A percentile compares a stretch with the other conserved stretches of the same genome.
These are phyloP conservation scores for Campylomormyrus tamandua DNA, from an alignment of 2,113 vertebrate genomes.

Conservation along the genomic window DNA sequence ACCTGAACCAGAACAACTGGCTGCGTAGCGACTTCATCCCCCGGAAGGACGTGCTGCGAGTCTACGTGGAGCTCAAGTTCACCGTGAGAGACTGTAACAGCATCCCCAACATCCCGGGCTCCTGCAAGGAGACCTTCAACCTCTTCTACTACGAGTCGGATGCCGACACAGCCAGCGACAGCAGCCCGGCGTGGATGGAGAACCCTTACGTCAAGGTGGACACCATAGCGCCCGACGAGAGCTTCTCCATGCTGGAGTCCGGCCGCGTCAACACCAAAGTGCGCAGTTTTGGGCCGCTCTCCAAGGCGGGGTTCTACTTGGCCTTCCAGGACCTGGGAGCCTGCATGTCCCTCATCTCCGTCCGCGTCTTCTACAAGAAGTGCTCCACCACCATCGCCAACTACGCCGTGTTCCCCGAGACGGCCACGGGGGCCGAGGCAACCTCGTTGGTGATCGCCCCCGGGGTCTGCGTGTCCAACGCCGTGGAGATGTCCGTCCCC, in stretches of 20 bases:
- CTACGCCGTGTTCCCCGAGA: conserved; percentile 94
- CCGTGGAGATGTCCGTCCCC: conserved; percentile 87
- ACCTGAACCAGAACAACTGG: conserved; percentile 94
- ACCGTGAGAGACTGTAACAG: conserved; percentile 93
- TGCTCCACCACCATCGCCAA: conserved; percentile 89
- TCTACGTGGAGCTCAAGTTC: conserved; percentile 95
- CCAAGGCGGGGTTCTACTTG: conserved; percentile 93
- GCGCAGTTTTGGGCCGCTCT: conserved; percentile 92
- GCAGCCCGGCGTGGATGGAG: conserved; percentile 97
- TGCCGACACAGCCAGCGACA: conserved; percentile 84
- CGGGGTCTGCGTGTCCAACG: conserved; percentile 84
- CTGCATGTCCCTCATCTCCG: conserved; percentile 96
- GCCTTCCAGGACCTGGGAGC: conserved; percentile 96
- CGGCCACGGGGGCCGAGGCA: conserved; percentile 87
- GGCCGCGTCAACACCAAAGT: conserved; percentile 91
- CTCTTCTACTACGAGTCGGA: conserved; percentile 95
- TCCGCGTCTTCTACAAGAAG: conserved; percentile 95
- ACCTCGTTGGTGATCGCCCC: conserved; percentile 94
- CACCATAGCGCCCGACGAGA: conserved; percentile 92
- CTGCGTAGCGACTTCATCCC: conserved; percentile 88
- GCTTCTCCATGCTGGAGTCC: conserved; percentile 86
- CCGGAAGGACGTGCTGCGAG: conserved; percentile 80
- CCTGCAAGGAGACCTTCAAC: conserved; percentile 98
- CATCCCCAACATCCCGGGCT: conserved; percentile 93
- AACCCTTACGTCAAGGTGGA: conserved; percentile 98